Conservation (phyloP, 2,797 vertebrate genomes). For the Scyliorhinus canicula region DNA sequence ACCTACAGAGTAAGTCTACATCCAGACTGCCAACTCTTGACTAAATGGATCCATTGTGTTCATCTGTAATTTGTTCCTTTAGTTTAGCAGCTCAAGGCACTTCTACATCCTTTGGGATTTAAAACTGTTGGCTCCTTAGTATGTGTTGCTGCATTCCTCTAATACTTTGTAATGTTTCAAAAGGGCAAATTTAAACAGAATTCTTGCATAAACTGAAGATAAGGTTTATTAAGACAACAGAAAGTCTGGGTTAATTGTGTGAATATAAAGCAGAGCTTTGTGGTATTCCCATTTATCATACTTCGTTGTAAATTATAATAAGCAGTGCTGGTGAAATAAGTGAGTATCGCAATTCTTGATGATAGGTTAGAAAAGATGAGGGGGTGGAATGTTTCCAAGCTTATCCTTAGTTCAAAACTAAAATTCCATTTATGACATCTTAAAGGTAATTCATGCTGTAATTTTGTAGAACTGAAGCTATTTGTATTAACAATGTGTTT, state of each 20-base stretch:
- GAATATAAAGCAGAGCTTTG: background rate
- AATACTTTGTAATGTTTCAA: constrained; percentile 50
- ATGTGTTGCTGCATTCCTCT: constrained; percentile 65
- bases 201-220: background rate
- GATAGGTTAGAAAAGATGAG: background rate
- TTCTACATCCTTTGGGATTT: constrained; percentile 63
- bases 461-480: background rate
- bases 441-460: background rate
- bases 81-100: constrained; percentile 67
- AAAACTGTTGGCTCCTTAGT: constrained; percentile 71
- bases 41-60: constrained; percentile 74
- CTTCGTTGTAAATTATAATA: background rate
- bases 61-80: constrained; percentile 69
- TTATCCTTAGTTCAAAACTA: background rate
- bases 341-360: background rate
- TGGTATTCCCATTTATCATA: background rate
- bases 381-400: background rate
- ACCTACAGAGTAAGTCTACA: constrained; percentile 63
- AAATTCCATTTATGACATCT: background rate
- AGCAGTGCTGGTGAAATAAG: constrained; percentile 7
- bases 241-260: background rate
- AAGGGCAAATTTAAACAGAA: constrained; percentile 16
- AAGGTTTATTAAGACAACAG: background rate
- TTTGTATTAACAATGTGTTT: constrained; percentile 20
- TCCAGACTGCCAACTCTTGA: constrained; percentile 65